Evolutionary conservation across 2,888 invertebrate genomes (phyloP).

Genomic region (Platyscelio sp.): DNA sequence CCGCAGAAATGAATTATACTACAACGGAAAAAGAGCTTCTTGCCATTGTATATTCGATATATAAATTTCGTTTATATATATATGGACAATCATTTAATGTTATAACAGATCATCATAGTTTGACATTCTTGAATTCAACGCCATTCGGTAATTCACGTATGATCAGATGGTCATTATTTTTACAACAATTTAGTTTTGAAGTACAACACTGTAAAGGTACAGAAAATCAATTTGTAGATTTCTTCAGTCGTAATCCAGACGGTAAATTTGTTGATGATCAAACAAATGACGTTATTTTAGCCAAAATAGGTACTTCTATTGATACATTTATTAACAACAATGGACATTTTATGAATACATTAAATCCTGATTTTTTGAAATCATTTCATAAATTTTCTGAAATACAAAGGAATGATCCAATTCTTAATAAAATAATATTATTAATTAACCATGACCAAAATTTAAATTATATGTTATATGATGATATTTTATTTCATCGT

Average conservation of each 20-base stretch:
- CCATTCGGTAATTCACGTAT: constrained; percentile 14
- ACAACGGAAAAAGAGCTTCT: constrained; percentile 36
- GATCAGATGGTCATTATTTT: constrained; percentile 9
- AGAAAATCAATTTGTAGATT: constrained; percentile 1
- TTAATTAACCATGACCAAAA: too few species aligned
- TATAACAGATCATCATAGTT: constrained; percentile 16
- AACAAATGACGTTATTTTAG: background rate
- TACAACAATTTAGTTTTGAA: background rate
- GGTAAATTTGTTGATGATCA: background rate
- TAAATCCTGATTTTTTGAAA: background rate
- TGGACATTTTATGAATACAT: background rate
- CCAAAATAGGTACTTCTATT: background rate
- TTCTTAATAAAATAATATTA: too few species aligned
- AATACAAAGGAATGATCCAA: too few species aligned
- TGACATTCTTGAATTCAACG: constrained; percentile 9
- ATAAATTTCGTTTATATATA: constrained; percentile 18
- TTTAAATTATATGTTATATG: too few species aligned
- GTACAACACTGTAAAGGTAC: constrained; percentile 1
- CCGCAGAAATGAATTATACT: constrained; percentile 15
- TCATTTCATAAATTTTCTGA: too few species aligned
- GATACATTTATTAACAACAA: background rate
- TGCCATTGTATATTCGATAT: background rate
- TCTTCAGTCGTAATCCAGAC: constrained; percentile 20
- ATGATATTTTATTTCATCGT: too few species aligned
- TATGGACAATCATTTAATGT: constrained; percentile 1